Percentiles rank a stretch among this genome's conserved stretches.
Conservation (phyloP, 2,797 vertebrate genomes). For the Tolypeutes matacus region DNA sequence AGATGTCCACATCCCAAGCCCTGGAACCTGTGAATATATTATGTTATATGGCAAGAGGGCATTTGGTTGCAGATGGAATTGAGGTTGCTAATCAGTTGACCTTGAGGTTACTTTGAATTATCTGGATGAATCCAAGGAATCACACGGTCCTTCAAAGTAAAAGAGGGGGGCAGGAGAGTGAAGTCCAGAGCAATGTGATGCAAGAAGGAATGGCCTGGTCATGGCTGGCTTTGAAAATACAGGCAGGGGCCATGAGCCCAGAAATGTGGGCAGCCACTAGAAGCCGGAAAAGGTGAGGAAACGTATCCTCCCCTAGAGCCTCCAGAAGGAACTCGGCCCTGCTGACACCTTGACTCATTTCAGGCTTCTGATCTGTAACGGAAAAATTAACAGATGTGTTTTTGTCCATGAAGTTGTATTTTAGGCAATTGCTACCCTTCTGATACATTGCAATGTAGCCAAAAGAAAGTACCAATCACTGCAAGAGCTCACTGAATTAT, state of each 20-base stretch:
- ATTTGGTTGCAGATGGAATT: not conserved
- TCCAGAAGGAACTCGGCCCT: not conserved
- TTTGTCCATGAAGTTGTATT: too few species aligned
- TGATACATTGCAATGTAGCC: too few species aligned
- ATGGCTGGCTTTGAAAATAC: not conserved
- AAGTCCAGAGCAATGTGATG: not conserved
- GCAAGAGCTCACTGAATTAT: too few species aligned
- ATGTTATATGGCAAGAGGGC: not conserved
- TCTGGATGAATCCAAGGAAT: fast-evolving
- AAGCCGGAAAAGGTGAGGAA: too few species aligned
- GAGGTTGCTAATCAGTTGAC: not conserved
- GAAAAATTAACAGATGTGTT: too few species aligned
- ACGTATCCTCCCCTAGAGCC: too few species aligned
- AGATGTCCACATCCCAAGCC: not conserved
- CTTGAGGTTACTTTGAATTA: not conserved
- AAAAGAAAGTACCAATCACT: too few species aligned
- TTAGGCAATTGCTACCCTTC: too few species aligned
- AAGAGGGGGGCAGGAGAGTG: not conserved
- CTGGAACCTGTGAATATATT: not conserved
- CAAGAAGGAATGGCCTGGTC: not conserved
- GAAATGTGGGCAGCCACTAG: not conserved
- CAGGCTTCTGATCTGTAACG: not conserved
- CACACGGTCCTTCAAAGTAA: not conserved
- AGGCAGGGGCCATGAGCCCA: not conserved
- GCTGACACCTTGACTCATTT: not conserved